Base-by-base conservation (phyloP, 2,888 invertebrate genomes). In the Odontothrips loti region DNA sequence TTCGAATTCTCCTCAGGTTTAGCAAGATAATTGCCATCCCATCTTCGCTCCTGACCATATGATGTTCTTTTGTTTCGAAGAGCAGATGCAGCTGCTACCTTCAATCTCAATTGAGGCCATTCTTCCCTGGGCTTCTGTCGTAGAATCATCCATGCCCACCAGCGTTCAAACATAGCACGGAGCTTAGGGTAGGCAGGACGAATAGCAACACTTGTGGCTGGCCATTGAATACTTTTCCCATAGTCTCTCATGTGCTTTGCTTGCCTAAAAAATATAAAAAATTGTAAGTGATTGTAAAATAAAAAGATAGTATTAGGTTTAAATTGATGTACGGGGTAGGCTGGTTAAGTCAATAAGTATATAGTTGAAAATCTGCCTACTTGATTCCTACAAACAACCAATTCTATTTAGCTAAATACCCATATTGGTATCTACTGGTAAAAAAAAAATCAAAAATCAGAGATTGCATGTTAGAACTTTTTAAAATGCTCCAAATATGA, bases 141-240 rank as follows among this genome's bases (percentile, higher is more conserved):
- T n/a, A 98, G 90, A 81, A 95, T 92, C 91, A 95, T 95, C 88
- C 90, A 92, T 0, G 97, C 97, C 82, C 96, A 90, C 98, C 98
- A 98, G 84, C 93, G 90, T n/a, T 92, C 90, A 86, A 91, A 93
- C 20, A 94, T 91, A 80, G 88, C 88, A 81, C 89, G 90, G 82
- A 94, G 88, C 29, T 91, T 87, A 1, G 91, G 88, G 20, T 93
- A 90, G 1, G 92, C 91, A 23, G 90, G 87, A 79, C 91, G 89
- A 0, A 94, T 90, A 0, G 93, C 91, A 34, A 92, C 90, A 10
- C 96, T 93, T 12, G 95, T 92, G 0, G 89, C 87, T 0, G 98
- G 97, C 98, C 98, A 98, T 63, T 89, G 88, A 80, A 95, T 88
- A 83, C 89, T 90, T 87, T 94, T 94, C 8, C 96, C 96, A 85